Evolutionary conservation across 2,797 vertebrate species (phyloP), one percentile per base, ranked within the genome.

Genomic region (Melopsittacus undulatus): DNA sequence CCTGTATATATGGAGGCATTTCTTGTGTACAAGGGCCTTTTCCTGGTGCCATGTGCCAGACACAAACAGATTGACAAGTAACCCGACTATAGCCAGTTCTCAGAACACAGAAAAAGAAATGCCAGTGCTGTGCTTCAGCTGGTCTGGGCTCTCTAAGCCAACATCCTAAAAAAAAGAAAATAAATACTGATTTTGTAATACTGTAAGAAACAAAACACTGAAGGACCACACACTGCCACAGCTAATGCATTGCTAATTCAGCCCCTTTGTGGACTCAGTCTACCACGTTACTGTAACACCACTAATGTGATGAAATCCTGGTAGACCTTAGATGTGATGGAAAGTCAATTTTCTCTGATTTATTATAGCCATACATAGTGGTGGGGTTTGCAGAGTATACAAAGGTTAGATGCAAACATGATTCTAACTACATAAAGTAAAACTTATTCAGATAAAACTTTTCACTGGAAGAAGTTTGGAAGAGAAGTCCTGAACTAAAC

Each of bases 61-160:
- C n/a, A 10, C 0, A 7, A 49, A 19, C 59, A 49, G 36, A 67
- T 9, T 3, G 0, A 34, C 17, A 2, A 0, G 13, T 18, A 32
- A n/a, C 62, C 32, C 70, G 61, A 2, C 70, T 7, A 10, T 1
- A 6, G 3, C 30, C 66, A 59, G 2, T 13, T 23, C 73, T 59
- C 77, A 81, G 24, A 64, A 24, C 4, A 46, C 17, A 70, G 34
- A 34, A 46, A 57, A 11, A 69, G n/a, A 70, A 64, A 66, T 20
- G 42, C 36, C 43, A 83, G 52, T 9, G 30, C 86, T 83, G n/a
- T n/a, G 64, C 48, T 69, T 51, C 57, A 67, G 42, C 49, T 77
- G 63, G 45, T 32, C 32, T 70, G 66, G 36, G 11, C 36, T 77
- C 54, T 66, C n/a, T 43, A 15, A 38, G 29, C 9, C 7, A 72